Conservation (phyloP, 2,888 invertebrate species). For the Amiota minor region DNA sequence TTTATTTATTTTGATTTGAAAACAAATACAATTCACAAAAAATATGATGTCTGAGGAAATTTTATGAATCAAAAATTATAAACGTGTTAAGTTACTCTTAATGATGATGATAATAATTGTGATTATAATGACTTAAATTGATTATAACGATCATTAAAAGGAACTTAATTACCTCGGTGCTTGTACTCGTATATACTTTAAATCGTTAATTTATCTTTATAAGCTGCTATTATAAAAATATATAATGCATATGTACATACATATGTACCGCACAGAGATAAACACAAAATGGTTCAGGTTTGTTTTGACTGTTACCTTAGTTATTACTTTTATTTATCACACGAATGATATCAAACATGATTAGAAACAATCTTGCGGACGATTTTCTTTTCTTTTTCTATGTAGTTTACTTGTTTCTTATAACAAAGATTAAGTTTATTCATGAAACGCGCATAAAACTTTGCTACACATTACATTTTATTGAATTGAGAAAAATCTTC, state of each 20-base stretch:
- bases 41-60: no score
- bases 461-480: neutral
- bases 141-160: no score
- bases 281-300: slow-evolving; percentile 5
- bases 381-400: neutral
- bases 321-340: slow-evolving; percentile 23
- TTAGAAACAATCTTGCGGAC: neutral
- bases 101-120: neutral
- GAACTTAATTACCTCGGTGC: neutral
- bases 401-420: neutral
- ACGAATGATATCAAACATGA: slow-evolving; percentile 22
- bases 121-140: no score
- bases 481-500: neutral
- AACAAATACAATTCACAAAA: no score
- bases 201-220: slow-evolving; percentile 9
- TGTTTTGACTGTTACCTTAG: slow-evolving; percentile 1
- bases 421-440: neutral
- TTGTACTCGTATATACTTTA: neutral
- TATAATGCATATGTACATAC: neutral
- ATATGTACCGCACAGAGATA: neutral
- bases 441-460: neutral
- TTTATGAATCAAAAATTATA: neutral
- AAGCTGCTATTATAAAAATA: slow-evolving; percentile 7
- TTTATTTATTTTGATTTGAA: no score
- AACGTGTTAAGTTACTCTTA: neutral